A percentile compares a stretch with the other conserved stretches of the same genome.
phyloP scores from a whole-genome alignment of 1,140 invertebrate species.

The Zaprionus nigranus region DNA sequence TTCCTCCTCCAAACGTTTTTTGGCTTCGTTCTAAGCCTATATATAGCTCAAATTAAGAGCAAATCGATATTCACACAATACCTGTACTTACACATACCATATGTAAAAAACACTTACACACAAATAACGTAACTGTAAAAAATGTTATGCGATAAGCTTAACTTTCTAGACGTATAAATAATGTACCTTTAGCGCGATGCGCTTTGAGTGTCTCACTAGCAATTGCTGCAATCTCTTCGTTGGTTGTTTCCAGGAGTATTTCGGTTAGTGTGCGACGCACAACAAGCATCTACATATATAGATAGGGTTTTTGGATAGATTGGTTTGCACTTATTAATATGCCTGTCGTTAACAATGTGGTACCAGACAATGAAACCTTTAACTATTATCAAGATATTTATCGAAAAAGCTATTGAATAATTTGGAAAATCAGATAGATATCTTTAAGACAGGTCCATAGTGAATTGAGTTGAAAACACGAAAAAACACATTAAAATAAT shows the following conservation, averaged over 20 bases:
- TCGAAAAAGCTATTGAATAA: neutral
- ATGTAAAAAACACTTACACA: neutral
- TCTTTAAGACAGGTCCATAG: no score
- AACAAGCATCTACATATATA: conserved; percentile 91
- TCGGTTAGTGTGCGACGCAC: conserved; percentile 95
- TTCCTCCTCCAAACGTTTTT: conserved; percentile 31
- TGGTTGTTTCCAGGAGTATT: conserved; percentile 96
- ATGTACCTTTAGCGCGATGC: conserved; percentile 82
- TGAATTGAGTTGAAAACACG: no score
- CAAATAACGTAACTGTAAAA: conserved; percentile 39
- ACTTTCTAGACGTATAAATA: conserved; percentile 38
- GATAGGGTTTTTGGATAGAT: conserved; percentile 30
- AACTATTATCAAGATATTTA: neutral
- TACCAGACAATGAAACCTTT: conserved; percentile 63
- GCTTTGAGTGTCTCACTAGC: conserved; percentile 88
- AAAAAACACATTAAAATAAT: no score
- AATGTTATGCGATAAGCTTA: conserved; percentile 38
- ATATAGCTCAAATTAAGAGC: neutral
- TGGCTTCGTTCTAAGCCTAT: conserved; percentile 19
- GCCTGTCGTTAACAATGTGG: conserved; percentile 34
- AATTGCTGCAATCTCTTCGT: conserved; percentile 92
- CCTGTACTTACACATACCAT: conserved; percentile 29
- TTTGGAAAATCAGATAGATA: neutral
- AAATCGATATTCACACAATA: neutral
- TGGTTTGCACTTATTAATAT: conserved; percentile 47